A percentile compares a stretch with the other conserved stretches of the same genome.
Conservation (phyloP, 2,888 invertebrate genomes). For the Tryphoninae sp. region DNA sequence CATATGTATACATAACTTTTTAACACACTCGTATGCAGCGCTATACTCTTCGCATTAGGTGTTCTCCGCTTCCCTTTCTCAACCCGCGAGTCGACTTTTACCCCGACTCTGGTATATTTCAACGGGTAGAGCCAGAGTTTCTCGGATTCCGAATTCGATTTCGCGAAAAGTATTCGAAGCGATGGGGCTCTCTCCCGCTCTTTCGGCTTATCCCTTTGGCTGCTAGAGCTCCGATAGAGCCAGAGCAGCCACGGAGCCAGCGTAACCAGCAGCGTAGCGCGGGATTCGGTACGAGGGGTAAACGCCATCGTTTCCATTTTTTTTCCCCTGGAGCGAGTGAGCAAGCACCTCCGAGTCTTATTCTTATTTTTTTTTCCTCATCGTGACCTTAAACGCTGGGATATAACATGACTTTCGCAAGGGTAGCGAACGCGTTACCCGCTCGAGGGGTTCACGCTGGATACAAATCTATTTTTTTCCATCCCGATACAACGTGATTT, state of each 20-base stretch:
- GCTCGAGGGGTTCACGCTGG: conserved; percentile 3
- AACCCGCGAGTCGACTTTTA: conserved; percentile 8
- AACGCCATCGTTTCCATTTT: conserved; percentile 47
- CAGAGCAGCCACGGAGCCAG: neutral
- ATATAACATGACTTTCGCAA: conserved; percentile 26
- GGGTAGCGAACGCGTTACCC: neutral
- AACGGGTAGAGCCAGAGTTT: conserved; percentile 23
- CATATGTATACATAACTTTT: neutral
- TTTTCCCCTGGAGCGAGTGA: conserved; percentile 39
- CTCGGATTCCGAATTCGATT: conserved; percentile 56
- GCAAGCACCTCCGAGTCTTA: conserved; percentile 14
- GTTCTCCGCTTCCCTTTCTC: neutral
- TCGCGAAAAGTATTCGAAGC: conserved; percentile 44
- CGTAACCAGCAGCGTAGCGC: neutral
- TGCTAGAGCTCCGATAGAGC: conserved; percentile 45
- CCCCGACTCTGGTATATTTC: conserved; percentile 15
- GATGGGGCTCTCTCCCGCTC: neutral
- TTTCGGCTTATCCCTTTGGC: conserved; percentile 51
- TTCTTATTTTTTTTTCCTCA: conserved; percentile 32
- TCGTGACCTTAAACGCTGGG: conserved; percentile 48
- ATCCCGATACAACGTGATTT: conserved; percentile 59
- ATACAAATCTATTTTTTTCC: conserved; percentile 62
- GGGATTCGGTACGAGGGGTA: conserved; percentile 35
- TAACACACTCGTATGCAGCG: neutral
- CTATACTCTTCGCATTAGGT: neutral